A percentile compares a stretch with the other conserved stretches of the same genome.
phyloP scores from a whole-genome alignment of 2,797 vertebrate species.

The Enteromius thamalakanensis region DNA sequence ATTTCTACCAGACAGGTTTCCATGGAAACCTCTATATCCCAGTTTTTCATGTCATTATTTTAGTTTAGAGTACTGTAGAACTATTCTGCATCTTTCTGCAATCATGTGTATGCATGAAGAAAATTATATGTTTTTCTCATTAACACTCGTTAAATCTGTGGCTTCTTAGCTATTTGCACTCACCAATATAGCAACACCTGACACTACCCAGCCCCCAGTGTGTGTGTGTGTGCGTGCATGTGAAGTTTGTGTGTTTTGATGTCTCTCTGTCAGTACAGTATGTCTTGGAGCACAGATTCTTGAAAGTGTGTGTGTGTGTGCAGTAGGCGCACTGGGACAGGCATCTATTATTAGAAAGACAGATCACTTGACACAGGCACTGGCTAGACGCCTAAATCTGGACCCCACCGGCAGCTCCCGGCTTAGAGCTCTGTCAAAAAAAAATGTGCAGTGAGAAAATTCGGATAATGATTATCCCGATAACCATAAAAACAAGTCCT shows the following conservation, averaged over 20 bases:
- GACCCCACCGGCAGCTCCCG: constrained; percentile 54
- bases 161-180: constrained; percentile 56
- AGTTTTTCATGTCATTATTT: constrained; percentile 52
- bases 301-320: constrained; percentile 36
- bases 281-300: constrained; percentile 55
- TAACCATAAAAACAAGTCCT: constrained; percentile 17
- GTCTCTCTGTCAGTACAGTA: constrained; percentile 56
- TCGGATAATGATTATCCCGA: constrained; percentile 16
- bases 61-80: constrained; percentile 50
- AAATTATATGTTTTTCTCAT: constrained; percentile 56
- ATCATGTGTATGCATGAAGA: background rate
- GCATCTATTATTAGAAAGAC: constrained; percentile 64
- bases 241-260: constrained; percentile 27
- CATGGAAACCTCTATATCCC: constrained; percentile 62
- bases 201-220: constrained; percentile 41
- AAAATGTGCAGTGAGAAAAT: constrained; percentile 32
- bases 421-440: constrained; percentile 45
- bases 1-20: constrained; percentile 61
- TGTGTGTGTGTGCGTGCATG: constrained; percentile 16
- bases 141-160: constrained; percentile 49
- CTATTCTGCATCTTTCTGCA: constrained; percentile 4
- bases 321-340: constrained; percentile 45
- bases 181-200: constrained; percentile 60
- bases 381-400: constrained; percentile 57
- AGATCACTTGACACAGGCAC: constrained; percentile 58